Base-by-base conservation (phyloP, 1,140 invertebrate species). In the Caerostris darwini region DNA sequence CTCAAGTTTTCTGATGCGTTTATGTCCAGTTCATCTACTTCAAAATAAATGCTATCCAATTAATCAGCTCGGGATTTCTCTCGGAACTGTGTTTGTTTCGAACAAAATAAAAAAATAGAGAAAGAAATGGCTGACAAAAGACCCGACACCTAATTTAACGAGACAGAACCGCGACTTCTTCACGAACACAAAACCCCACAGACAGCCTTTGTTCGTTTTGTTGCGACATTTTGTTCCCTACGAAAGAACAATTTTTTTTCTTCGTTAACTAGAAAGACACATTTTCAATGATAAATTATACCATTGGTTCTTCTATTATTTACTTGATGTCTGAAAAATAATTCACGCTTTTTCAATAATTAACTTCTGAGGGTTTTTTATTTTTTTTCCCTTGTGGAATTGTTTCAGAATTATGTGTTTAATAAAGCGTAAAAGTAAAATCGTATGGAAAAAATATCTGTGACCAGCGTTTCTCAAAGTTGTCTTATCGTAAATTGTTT, bases 151-250 rank as follows among this genome's bases (percentile, higher is more conserved):
- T 71, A 71, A 71, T 71, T 19, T n/a, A 71, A 71, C 19, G 12
- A 71, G 69, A 71, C 69, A 71, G 69, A 71, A 50, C 34, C 69
- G 10, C 10, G 19, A 34, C n/a, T 71, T 34, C 69, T 71, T 19
- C 7, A 71, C 19, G 7, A 8, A 71, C 50, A 71, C 12, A 71
- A 71, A 71, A 12, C 34, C 19, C 69, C 10, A 10, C 7, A 71
- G 69, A 71, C 69, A 71, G 69, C n/a, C 69, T 71, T 71, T 71
- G 69, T 71, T 71, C 69, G 7, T 34, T 71, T 71, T 71, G 7
- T 71, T 71, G 7, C 69, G 8, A 34, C 69, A 71, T 71, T 34
- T 71, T 19, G 69, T 71, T 19, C 61, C 5, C 69, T 8, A 71
- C 34, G 34, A 71, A 50, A 71, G 69, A 19, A 71, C 3, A 34